phyloP scores from a whole-genome alignment of 2,113 vertebrate genomes.

The Lampris megalopsis region DNA sequence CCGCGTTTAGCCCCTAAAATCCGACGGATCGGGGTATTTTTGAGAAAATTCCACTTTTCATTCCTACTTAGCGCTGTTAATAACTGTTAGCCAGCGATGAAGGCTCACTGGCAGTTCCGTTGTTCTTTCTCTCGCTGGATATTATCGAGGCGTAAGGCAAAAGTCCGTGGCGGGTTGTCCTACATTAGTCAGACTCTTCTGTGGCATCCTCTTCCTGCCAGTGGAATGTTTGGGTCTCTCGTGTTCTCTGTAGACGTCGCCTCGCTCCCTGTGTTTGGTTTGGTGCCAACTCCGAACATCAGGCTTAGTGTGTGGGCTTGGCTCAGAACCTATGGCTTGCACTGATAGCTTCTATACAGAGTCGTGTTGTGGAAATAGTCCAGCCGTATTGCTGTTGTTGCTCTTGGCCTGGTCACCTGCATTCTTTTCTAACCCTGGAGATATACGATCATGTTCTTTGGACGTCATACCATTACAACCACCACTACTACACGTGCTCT shows the following conservation, averaged over 20 bases:
- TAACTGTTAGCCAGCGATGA: constrained; percentile 47
- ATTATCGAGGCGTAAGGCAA: constrained; percentile 14
- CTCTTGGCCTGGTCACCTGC: constrained; percentile 44
- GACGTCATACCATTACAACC: constrained; percentile 20
- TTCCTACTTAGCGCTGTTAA: constrained; percentile 42
- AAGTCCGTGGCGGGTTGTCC: constrained; percentile 9
- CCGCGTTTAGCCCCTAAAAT: constrained; percentile 58
- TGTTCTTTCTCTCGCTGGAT: constrained; percentile 22
- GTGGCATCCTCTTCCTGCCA: constrained; percentile 16
- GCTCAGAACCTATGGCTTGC: constrained; percentile 4
- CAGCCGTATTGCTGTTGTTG: constrained; percentile 36
- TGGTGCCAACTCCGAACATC: constrained; percentile 12
- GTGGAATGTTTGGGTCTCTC: constrained; percentile 7
- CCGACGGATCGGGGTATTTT: constrained; percentile 70
- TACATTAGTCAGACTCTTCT: neutral
- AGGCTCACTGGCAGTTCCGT: constrained; percentile 11
- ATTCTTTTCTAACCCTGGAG: constrained; percentile 49
- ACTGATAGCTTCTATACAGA: constrained; percentile 38
- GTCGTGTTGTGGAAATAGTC: constrained; percentile 19
- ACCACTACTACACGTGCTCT: constrained; percentile 24
- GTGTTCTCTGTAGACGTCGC: neutral
- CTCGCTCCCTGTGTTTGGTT: constrained; percentile 9
- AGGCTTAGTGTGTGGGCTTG: constrained; percentile 1
- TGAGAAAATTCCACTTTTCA: constrained; percentile 71
- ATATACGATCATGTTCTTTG: constrained; percentile 51